Conservation (phyloP, 2,113 vertebrate genomes). For the Phrynosoma platyrhinos region DNA sequence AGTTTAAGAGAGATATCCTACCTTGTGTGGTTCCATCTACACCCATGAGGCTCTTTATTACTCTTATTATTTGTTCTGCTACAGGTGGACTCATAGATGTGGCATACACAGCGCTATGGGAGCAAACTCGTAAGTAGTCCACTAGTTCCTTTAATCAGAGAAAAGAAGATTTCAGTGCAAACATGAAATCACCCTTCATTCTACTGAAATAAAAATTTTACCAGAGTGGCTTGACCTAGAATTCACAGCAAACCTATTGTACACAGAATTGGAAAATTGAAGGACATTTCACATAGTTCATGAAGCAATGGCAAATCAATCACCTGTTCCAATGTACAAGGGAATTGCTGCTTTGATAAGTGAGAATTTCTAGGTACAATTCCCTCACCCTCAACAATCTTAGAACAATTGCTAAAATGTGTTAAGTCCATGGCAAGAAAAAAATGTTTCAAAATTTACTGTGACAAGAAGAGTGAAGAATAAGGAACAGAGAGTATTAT, state of each 20-base stretch:
- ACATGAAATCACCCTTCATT: constrained; percentile 31
- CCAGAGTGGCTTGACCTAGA: neutral
- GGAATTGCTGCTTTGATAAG: neutral
- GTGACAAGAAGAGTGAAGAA: neutral
- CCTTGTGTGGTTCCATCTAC: constrained; percentile 85
- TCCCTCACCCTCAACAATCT: neutral
- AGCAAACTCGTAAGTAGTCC: constrained; percentile 87
- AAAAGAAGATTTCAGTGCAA: constrained; percentile 64
- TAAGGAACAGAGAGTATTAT: neutral
- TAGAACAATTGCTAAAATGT: neutral
- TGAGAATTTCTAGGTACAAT: neutral
- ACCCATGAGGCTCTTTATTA: constrained; percentile 90
- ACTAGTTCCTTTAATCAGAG: constrained; percentile 84
- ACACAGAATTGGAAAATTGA: neutral
- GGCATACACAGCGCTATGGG: constrained; percentile 89
- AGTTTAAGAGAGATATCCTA: constrained; percentile 71
- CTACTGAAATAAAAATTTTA: constrained; percentile 4
- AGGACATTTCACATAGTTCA: neutral
- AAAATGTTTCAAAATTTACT: neutral
- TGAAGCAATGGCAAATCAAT: neutral
- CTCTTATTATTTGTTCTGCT: constrained; percentile 87
- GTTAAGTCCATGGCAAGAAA: neutral
- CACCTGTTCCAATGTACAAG: neutral
- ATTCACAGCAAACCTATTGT: neutral
- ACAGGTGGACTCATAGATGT: constrained; percentile 87